Percentiles rank a stretch among this genome's conserved stretches.
phyloP scores from a whole-genome alignment of 2,888 invertebrate genomes.

The Gerosis bhagava region DNA sequence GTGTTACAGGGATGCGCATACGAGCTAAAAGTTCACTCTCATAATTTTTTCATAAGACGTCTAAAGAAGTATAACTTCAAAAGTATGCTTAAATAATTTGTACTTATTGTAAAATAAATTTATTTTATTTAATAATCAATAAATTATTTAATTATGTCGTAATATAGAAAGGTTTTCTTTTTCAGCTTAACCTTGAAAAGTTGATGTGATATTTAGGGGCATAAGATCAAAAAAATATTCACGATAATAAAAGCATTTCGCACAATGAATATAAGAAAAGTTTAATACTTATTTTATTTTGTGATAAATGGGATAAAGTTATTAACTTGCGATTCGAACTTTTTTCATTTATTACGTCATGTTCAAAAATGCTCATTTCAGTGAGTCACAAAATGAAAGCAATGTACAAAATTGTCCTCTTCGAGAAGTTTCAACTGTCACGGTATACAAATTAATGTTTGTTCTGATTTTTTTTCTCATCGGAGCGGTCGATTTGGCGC shows the following conservation, averaged over 20 bases:
- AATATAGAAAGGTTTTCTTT: too few species aligned
- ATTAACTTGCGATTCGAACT: constrained; percentile 78
- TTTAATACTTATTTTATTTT: constrained; percentile 58
- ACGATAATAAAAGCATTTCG: constrained; percentile 14
- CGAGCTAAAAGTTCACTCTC: too few species aligned
- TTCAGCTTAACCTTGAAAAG: neutral
- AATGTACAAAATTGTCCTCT: constrained; percentile 76
- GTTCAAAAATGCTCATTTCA: constrained; percentile 72
- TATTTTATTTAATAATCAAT: too few species aligned
- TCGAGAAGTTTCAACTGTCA: constrained; percentile 75
- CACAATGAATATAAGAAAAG: constrained; percentile 49
- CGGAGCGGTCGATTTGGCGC: constrained; percentile 18
- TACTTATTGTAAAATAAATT: too few species aligned
- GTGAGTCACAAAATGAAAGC: constrained; percentile 71
- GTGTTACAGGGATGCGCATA: too few species aligned
- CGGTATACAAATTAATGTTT: constrained; percentile 78
- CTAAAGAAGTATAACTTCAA: too few species aligned
- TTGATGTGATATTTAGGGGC: too few species aligned
- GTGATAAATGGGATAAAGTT: constrained; percentile 80
- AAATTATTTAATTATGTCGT: too few species aligned
- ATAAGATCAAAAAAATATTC: constrained; percentile 12
- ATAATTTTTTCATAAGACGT: too few species aligned
- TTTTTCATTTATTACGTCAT: constrained; percentile 80
- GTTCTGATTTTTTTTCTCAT: constrained; percentile 75
- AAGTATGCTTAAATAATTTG: too few species aligned